These are phyloP conservation scores for Tinea semifulvella DNA, from an alignment of 2,888 invertebrate species.

Conservation along the genomic window DNA sequence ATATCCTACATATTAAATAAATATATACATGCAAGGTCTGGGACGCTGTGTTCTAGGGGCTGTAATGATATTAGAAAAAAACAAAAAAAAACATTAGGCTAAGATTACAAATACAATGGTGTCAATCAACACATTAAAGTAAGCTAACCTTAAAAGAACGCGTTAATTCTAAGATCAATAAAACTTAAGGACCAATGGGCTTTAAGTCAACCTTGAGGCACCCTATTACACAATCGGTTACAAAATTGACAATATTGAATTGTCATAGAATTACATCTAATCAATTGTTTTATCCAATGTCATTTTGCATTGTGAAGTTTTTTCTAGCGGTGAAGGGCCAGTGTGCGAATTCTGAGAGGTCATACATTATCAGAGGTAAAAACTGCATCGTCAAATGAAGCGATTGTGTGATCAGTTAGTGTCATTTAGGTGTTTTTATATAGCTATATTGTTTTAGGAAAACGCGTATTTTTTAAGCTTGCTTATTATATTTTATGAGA, in stretches of 20 bases:
- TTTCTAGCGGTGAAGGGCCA: conserved; percentile 63
- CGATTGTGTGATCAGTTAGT: conserved; percentile 20
- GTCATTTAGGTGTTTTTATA: conserved; percentile 22
- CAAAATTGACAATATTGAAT: conserved; percentile 56
- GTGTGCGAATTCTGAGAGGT: conserved; percentile 58
- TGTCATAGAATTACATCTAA: conserved; percentile 50
- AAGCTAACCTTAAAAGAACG: too few species aligned
- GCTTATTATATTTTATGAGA: background rate
- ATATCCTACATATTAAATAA: too few species aligned
- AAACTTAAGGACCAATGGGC: too few species aligned
- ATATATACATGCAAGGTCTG: too few species aligned
- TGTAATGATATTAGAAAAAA: too few species aligned
- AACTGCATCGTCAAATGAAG: conserved; percentile 20
- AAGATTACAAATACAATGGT: too few species aligned
- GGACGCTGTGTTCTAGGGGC: too few species aligned
- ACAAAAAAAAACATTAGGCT: too few species aligned
- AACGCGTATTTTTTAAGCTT: conserved; percentile 3
- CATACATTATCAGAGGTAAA: conserved; percentile 43
- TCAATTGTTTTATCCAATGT: conserved; percentile 56
- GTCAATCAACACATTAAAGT: too few species aligned
- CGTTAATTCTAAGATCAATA: too few species aligned
- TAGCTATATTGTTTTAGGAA: background rate
- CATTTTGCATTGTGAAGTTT: conserved; percentile 55
- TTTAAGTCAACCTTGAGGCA: conserved; percentile 36
- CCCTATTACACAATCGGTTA: conserved; percentile 47